phyloP scores from a whole-genome alignment of 1,140 invertebrate genomes.

The Bathynomus jamesi region DNA sequence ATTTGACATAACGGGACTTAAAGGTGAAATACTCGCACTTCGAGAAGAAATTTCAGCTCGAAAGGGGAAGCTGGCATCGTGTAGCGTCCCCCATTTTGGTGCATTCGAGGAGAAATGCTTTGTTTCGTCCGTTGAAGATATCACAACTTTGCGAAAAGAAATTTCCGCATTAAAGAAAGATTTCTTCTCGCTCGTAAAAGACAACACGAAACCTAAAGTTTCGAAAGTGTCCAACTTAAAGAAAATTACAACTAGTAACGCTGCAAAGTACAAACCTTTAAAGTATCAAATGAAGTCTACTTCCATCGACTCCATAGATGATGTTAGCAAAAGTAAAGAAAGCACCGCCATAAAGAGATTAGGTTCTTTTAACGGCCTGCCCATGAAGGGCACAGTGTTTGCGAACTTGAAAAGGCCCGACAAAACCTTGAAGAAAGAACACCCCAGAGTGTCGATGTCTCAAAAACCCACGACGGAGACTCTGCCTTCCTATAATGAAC shows the following conservation, averaged over 20 bases:
- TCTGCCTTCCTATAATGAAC: not conserved
- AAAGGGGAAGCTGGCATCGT: not conserved
- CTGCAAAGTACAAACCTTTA: not conserved
- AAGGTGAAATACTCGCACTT: constrained; percentile 14
- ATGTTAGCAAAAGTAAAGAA: not conserved
- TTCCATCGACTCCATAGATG: not conserved
- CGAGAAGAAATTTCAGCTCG: constrained; percentile 7
- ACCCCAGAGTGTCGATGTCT: not conserved
- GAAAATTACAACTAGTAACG: not conserved
- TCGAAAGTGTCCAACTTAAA: constrained; percentile 14
- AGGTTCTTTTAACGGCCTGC: not conserved
- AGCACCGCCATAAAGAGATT: not conserved
- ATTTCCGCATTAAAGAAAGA: constrained; percentile 12
- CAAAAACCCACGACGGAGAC: not conserved
- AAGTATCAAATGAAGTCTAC: constrained; percentile 1
- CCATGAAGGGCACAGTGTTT: not conserved
- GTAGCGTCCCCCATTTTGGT: not conserved
- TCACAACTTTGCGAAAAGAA: constrained; percentile 11
- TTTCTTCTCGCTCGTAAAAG: constrained; percentile 10
- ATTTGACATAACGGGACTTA: constrained; percentile 6
- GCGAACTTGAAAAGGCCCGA: not conserved
- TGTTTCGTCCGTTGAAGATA: constrained; percentile 12
- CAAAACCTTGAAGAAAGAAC: not conserved
- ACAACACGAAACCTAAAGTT: constrained; percentile 7
- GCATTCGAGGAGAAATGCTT: not conserved